Conservation (phyloP, 2,888 invertebrate species). For the Proisotoma minuta region DNA sequence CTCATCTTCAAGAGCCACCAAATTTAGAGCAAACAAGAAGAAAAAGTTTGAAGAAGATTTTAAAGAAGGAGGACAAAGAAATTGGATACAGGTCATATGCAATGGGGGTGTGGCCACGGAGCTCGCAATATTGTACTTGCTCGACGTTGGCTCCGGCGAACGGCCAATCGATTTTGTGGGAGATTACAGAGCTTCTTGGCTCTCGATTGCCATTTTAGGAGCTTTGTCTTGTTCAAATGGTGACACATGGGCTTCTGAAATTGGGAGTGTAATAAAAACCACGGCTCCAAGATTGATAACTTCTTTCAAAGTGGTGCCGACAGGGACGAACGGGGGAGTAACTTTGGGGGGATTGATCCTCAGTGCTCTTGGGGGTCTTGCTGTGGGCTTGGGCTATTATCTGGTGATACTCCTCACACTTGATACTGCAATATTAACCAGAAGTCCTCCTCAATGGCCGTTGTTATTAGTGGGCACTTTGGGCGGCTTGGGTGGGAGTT, state of each 20-base stretch:
- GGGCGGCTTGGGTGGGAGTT: constrained; percentile 72
- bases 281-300: constrained; percentile 70
- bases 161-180: constrained; percentile 69
- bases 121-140: constrained; percentile 65
- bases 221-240: constrained; percentile 76
- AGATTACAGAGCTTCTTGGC: constrained; percentile 74
- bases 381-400: constrained; percentile 70
- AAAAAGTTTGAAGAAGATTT: constrained; percentile 68
- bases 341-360: constrained; percentile 57
- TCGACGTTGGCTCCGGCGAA: constrained; percentile 75
- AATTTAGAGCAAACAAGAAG: constrained; percentile 64
- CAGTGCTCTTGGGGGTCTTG: constrained; percentile 63
- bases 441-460: constrained; percentile 67
- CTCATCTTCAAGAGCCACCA: constrained; percentile 74
- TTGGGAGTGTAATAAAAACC: constrained; percentile 67
- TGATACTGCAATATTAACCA: constrained; percentile 57
- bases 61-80: constrained; percentile 79
- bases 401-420: constrained; percentile 62
- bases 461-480: constrained; percentile 66
- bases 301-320: constrained; percentile 67
- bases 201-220: constrained; percentile 71
- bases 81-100: constrained; percentile 84
- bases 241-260: constrained; percentile 79
- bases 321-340: constrained; percentile 83
- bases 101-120: constrained; percentile 84